phyloP scores from a whole-genome alignment of 2,888 invertebrate genomes.

The Baccha elongata region DNA sequence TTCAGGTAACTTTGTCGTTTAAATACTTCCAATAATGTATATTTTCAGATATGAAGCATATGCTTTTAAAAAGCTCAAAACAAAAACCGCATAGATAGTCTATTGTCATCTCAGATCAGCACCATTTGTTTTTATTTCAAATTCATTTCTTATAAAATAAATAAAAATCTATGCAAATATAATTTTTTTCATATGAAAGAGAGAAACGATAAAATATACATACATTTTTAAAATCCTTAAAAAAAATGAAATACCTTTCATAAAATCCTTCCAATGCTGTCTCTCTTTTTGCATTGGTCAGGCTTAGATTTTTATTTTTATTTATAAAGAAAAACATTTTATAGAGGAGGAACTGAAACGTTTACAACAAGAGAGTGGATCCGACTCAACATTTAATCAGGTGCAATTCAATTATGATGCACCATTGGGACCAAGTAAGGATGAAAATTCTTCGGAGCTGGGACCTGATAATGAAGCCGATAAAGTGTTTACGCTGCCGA shows the following conservation, averaged over 20 bases:
- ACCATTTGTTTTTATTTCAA: constrained; percentile 72
- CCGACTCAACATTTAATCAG: constrained; percentile 85
- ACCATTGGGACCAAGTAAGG: constrained; percentile 82
- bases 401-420: constrained; percentile 90
- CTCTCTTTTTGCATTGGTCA: constrained; percentile 64
- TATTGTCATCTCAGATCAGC: constrained; percentile 45
- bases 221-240: constrained; percentile 30
- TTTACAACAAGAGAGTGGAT: constrained; percentile 87
- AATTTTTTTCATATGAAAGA: constrained; percentile 18
- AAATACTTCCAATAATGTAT: constrained; percentile 61
- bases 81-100: constrained; percentile 29
- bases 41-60: constrained; percentile 56
- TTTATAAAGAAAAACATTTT: constrained; percentile 75
- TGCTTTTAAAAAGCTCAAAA: background rate
- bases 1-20: constrained; percentile 63
- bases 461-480: constrained; percentile 86
- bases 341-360: constrained; percentile 96
- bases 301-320: constrained; percentile 60
- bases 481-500: constrained; percentile 89
- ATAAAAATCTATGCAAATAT: constrained; percentile 54
- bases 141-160: constrained; percentile 62
- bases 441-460: constrained; percentile 66
- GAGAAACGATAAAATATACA: constrained; percentile 26
- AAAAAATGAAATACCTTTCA: constrained; percentile 25
- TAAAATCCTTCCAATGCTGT: constrained; percentile 49